Conservation (phyloP, 2,888 invertebrate genomes). For the Drosophila pseudotakahashii region DNA sequence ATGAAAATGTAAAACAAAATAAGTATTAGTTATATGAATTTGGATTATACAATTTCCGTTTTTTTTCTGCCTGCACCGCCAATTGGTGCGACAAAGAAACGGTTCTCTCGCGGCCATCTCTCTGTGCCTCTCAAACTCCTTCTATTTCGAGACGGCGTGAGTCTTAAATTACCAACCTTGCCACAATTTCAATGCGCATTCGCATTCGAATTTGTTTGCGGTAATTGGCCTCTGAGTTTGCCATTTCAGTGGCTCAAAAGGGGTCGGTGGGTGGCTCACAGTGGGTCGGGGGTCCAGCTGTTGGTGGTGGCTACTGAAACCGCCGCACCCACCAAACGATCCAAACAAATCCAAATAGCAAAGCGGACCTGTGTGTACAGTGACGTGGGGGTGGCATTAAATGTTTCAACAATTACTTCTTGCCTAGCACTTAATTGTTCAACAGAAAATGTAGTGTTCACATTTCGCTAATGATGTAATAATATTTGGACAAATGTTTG, state of each 20-base stretch:
- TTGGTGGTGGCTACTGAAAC: conserved; percentile 45
- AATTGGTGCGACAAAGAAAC: conserved; percentile 61
- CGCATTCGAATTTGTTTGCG: conserved; percentile 77
- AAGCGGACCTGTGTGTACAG: conserved; percentile 27
- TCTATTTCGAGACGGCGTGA: conserved; percentile 61
- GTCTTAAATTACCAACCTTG: conserved; percentile 81
- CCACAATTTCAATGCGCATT: conserved; percentile 80
- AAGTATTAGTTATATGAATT: background rate
- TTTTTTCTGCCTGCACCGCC: background rate
- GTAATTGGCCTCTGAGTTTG: conserved; percentile 76
- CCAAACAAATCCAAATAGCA: conserved; percentile 26
- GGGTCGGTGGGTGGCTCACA: conserved; percentile 23
- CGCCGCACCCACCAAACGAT: conserved; percentile 64
- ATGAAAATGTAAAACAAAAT: background rate
- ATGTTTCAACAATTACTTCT: conserved; percentile 14
- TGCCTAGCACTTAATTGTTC: conserved; percentile 27
- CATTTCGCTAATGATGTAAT: conserved; percentile 11
- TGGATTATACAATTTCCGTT: no score
- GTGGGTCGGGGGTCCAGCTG: conserved; percentile 47
- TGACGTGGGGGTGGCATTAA: conserved; percentile 13
- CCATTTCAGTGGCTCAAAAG: conserved; percentile 27
- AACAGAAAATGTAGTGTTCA: background rate
- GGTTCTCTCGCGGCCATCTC: conserved; percentile 41
- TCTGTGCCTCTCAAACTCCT: conserved; percentile 23
- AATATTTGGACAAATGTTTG: background rate